These are phyloP conservation scores for Nebria ingens DNA, from an alignment of 1,140 invertebrate species.

Conservation along the genomic window DNA sequence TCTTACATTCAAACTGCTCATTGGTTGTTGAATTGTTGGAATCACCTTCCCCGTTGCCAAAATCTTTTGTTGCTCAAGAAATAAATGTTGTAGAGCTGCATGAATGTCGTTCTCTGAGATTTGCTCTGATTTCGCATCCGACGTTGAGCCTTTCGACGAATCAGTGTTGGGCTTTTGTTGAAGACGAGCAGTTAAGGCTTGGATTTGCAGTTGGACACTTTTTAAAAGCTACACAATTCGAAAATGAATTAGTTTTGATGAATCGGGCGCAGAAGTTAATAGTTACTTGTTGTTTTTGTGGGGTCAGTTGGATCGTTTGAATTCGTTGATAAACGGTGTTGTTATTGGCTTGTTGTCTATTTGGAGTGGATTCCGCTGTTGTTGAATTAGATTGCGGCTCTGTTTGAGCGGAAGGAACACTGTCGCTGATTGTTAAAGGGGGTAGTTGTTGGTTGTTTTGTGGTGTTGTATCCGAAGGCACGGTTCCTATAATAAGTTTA, in stretches of 20 bases:
- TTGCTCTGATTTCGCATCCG: slow-evolving; percentile 25
- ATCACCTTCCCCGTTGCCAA: slow-evolving; percentile 48
- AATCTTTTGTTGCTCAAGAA: slow-evolving; percentile 50
- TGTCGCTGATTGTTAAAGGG: background rate
- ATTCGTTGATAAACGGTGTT: slow-evolving; percentile 29
- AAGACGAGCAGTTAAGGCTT: slow-evolving; percentile 40
- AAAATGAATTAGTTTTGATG: slow-evolving; percentile 7
- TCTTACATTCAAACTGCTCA: background rate
- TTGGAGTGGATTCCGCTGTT: slow-evolving; percentile 14
- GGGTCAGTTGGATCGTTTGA: slow-evolving; percentile 47
- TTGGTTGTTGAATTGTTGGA: slow-evolving; percentile 33
- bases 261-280: background rate
- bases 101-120: slow-evolving; percentile 32
- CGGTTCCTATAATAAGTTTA: background rate
- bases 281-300: slow-evolving; percentile 44
- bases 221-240: slow-evolving; percentile 37
- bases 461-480: background rate
- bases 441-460: slow-evolving; percentile 11
- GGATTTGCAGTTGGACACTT: slow-evolving; percentile 49
- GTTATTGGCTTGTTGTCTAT: slow-evolving; percentile 11
- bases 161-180: slow-evolving; percentile 31
- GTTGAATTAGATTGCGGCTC: slow-evolving; percentile 12
- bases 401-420: background rate
- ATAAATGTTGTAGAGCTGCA: slow-evolving; percentile 41
- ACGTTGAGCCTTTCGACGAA: slow-evolving; percentile 2